phyloP scores from a whole-genome alignment of 2,797 vertebrate genomes.

The Ptychadena robeensis region DNA sequence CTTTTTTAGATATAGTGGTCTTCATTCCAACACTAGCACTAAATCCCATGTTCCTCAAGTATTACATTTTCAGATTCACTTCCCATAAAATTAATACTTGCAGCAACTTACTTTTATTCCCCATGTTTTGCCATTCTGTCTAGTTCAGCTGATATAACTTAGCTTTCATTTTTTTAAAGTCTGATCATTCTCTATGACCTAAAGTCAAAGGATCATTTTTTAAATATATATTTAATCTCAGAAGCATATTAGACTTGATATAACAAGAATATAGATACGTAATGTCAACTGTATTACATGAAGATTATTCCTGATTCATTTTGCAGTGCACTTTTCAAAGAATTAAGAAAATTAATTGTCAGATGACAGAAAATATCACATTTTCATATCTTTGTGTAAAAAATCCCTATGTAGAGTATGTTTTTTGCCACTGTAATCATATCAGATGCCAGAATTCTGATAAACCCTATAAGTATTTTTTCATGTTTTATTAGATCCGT shows the following conservation, averaged over 20 bases:
- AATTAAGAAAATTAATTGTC: constrained; percentile 13
- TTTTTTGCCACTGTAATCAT: constrained; percentile 63
- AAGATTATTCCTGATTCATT: constrained; percentile 18
- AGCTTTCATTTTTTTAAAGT: not conserved
- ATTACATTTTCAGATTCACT: not conserved
- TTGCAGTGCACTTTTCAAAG: not conserved
- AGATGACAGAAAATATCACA: constrained; percentile 42
- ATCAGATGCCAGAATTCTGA: constrained; percentile 57
- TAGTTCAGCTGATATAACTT: not conserved
- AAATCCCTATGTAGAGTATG: constrained; percentile 24
- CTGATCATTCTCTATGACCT: not conserved
- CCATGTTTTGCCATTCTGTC: not conserved
- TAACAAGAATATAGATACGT: not conserved
- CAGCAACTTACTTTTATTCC: not conserved
- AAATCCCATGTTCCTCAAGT: not conserved
- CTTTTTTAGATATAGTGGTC: no score
- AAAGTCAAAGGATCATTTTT: constrained; percentile 1
- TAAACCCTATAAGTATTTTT: constrained; percentile 54
- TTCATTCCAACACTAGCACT: no score
- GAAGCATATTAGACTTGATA: not conserved
- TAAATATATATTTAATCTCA: constrained; percentile 10
- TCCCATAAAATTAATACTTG: not conserved
- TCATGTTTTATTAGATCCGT: constrained; percentile 63
- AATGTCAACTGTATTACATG: constrained; percentile 14
- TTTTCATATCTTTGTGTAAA: constrained; percentile 43